These are phyloP conservation scores for Tapera naevia DNA, from an alignment of 2,797 vertebrate genomes.

Conservation along the genomic window DNA sequence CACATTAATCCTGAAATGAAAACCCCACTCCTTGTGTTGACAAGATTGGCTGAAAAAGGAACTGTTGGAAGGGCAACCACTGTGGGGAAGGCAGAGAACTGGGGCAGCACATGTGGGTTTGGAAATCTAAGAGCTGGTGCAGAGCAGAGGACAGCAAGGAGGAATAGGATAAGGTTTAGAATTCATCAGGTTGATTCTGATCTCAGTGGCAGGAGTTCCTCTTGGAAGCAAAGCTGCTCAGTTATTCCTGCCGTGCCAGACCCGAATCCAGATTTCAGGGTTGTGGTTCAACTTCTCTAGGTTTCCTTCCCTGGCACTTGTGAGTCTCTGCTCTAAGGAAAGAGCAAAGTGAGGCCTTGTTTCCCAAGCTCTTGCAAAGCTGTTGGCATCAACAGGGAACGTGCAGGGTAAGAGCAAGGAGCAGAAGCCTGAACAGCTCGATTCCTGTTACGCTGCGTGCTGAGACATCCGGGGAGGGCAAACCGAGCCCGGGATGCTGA, in stretches of 20 bases:
- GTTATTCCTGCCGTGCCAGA: not conserved
- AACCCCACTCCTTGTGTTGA: not conserved
- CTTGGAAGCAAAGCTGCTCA: not conserved
- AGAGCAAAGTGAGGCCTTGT: not conserved
- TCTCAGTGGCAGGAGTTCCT: not conserved
- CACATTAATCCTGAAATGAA: slow-evolving; percentile 28
- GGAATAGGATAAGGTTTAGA: not conserved
- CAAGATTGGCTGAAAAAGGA: slow-evolving; percentile 29
- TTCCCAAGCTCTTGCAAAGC: not conserved
- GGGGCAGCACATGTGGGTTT: not conserved
- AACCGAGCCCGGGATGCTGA: not conserved
- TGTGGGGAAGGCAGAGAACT: not conserved
- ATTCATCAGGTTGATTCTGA: not conserved
- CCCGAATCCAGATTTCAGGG: not conserved
- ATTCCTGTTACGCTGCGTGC: not conserved
- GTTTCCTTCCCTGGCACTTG: not conserved
- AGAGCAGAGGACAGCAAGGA: not conserved
- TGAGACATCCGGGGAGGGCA: not conserved
- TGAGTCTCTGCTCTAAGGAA: not conserved
- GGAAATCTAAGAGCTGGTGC: not conserved
- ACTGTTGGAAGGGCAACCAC: not conserved
- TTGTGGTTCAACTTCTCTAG: not conserved
- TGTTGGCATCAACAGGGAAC: not conserved
- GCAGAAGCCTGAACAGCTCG: not conserved
- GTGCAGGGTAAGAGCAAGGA: not conserved